Evolutionary conservation across 2,888 invertebrate genomes (phyloP).

Genomic region (Antheraea yamamai): DNA sequence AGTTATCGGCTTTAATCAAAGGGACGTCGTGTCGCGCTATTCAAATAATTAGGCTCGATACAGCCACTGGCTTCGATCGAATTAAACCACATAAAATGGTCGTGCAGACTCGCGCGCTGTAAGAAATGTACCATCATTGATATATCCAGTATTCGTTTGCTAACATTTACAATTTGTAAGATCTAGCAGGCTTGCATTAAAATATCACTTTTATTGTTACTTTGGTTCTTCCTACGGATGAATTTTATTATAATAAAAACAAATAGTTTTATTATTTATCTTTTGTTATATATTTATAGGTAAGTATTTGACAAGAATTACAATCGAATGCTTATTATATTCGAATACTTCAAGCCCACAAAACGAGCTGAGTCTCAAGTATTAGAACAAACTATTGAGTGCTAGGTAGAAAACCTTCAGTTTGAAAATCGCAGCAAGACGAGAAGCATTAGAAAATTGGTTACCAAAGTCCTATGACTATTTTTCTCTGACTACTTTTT

Average conservation of each 20-base stretch:
- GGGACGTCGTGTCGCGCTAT: slow-evolving; percentile 68
- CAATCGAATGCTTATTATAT: not conserved
- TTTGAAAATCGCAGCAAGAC: too few species aligned
- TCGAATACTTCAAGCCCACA: not conserved
- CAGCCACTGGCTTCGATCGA: slow-evolving; percentile 64
- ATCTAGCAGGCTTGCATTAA: not conserved
- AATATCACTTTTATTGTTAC: not conserved
- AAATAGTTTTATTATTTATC: not conserved
- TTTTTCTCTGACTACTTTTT: not conserved
- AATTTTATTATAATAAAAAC: too few species aligned
- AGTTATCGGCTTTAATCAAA: slow-evolving; percentile 72
- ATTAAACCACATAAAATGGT: slow-evolving; percentile 76
- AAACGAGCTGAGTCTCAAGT: not conserved
- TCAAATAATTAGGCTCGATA: slow-evolving; percentile 78
- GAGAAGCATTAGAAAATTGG: not conserved
- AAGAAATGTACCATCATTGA: slow-evolving; percentile 59
- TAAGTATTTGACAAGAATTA: not conserved
- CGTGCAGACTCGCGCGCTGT: slow-evolving; percentile 47
- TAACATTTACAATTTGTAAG: slow-evolving; percentile 22
- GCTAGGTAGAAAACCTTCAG: too few species aligned
- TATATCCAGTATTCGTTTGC: slow-evolving; percentile 51
- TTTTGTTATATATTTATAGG: not conserved
- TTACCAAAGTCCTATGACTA: not conserved
- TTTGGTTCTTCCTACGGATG: not conserved
- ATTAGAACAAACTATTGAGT: not conserved